These are phyloP conservation scores for Oophaga sylvatica DNA, from an alignment of 2,797 vertebrate genomes.

Conservation along the genomic window DNA sequence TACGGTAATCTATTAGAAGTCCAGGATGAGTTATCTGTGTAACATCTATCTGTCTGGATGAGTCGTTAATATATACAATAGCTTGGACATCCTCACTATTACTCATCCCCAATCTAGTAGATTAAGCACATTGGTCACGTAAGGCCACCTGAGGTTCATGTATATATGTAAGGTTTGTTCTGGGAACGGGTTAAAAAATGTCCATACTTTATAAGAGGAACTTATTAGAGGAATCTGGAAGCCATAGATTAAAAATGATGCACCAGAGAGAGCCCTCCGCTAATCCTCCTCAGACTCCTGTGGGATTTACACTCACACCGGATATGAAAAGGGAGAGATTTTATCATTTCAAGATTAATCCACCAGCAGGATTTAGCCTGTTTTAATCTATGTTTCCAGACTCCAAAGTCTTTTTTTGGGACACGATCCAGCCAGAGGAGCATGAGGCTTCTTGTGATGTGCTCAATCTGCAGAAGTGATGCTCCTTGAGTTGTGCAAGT, in stretches of 20 bases:
- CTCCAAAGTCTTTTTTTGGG: conserved; percentile 66
- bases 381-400: conserved; percentile 79
- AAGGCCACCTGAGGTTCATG: conserved; percentile 5
- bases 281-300: conserved; percentile 62
- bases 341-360: conserved; percentile 79
- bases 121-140: neutral
- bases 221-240: conserved; percentile 50
- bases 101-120: neutral
- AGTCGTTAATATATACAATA: neutral
- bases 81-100: neutral
- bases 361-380: conserved; percentile 76
- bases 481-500: conserved; percentile 72
- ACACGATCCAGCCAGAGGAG: conserved; percentile 69
- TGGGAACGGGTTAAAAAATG: conserved; percentile 16
- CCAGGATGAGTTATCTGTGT: neutral
- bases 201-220: conserved; percentile 30
- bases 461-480: conserved; percentile 70
- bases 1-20: neutral
- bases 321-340: conserved; percentile 71
- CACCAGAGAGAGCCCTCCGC: conserved; percentile 36
- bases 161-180: neutral
- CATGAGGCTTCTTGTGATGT: conserved; percentile 50
- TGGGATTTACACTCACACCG: conserved; percentile 65
- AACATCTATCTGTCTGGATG: neutral
- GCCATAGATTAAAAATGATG: conserved; percentile 54